phyloP scores from a whole-genome alignment of 2,797 vertebrate genomes.

The Sphenodon punctatus region DNA sequence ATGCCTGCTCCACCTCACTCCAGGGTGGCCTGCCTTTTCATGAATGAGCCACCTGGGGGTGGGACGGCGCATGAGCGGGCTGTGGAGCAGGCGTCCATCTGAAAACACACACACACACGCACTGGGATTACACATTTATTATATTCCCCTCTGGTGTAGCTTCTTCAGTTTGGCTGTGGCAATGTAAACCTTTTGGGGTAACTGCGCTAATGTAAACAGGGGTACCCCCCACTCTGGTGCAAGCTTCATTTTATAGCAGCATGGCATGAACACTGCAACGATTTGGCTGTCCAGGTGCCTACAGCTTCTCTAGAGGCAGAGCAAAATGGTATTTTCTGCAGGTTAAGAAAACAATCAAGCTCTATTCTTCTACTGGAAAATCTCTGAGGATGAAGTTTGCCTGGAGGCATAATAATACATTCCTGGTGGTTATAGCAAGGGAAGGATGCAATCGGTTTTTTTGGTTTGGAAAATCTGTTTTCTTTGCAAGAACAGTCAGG shows the following conservation, averaged over 20 bases:
- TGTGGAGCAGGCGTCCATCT: no score
- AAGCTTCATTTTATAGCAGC: background rate
- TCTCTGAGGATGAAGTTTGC: background rate
- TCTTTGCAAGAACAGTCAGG: conserved; percentile 14
- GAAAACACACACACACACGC: no score
- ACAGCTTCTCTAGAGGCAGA: background rate
- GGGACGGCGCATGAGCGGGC: no score
- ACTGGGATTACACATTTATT: no score
- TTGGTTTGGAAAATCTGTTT: background rate
- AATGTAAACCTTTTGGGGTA: background rate
- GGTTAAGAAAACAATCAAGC: background rate
- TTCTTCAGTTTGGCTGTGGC: background rate
- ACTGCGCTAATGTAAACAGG: background rate
- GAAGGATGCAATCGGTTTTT: background rate
- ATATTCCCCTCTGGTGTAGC: rapidly evolving
- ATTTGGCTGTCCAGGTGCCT: background rate
- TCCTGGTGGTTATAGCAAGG: conserved; percentile 2
- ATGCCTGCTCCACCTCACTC: no score
- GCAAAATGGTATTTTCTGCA: background rate
- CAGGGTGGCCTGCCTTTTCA: no score
- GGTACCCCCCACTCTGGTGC: rapidly evolving
- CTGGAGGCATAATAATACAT: conserved; percentile 26
- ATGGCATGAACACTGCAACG: no score
- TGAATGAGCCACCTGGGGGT: no score
- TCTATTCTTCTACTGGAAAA: background rate